Evolutionary conservation across 53 echinoderm and acorn worm genomes (phyloP).

Genomic region (Echinarachnius parma): DNA sequence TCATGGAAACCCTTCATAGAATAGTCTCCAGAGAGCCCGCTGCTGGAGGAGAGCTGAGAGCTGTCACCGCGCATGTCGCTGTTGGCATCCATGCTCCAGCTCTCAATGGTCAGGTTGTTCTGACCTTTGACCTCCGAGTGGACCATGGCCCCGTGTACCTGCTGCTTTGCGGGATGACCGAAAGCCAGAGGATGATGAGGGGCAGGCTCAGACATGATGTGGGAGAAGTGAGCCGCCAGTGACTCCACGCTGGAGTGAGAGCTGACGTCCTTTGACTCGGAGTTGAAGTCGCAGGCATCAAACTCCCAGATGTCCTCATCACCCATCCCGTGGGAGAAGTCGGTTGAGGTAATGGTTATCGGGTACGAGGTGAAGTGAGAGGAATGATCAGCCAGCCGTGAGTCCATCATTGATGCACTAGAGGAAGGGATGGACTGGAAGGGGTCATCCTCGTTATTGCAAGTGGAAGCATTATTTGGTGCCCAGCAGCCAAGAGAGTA

Average conservation of each 20-base stretch:
- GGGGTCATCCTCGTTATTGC: slow-evolving; percentile 15
- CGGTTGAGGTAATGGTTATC: slow-evolving; percentile 41
- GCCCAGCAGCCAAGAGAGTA: slow-evolving; percentile 24
- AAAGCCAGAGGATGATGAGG: slow-evolving; percentile 38
- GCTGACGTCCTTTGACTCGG: slow-evolving; percentile 52
- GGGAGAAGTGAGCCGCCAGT: slow-evolving; percentile 9
- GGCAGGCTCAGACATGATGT: slow-evolving; percentile 30
- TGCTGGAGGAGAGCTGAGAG: slow-evolving; percentile 29
- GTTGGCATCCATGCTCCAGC: slow-evolving; percentile 71
- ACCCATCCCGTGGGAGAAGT: slow-evolving; percentile 43
- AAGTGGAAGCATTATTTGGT: slow-evolving; percentile 34
- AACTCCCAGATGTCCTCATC: slow-evolving; percentile 79
- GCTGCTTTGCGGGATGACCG: slow-evolving; percentile 8
- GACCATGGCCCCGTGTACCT: slow-evolving; percentile 14
- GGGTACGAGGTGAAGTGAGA: slow-evolving; percentile 31
- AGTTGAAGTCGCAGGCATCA: slow-evolving; percentile 62
- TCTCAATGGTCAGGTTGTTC: slow-evolving; percentile 47
- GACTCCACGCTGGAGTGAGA: slow-evolving; percentile 53
- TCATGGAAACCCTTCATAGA: slow-evolving; percentile 42
- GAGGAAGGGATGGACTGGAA: background rate
- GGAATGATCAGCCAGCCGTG: slow-evolving; percentile 11
- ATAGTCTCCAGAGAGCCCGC: slow-evolving; percentile 37
- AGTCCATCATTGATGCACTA: slow-evolving; percentile 13
- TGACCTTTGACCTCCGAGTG: slow-evolving; percentile 17
- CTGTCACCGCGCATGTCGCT: slow-evolving; percentile 51